phyloP scores from a whole-genome alignment of 1,140 invertebrate species.

The Battus philenor region DNA sequence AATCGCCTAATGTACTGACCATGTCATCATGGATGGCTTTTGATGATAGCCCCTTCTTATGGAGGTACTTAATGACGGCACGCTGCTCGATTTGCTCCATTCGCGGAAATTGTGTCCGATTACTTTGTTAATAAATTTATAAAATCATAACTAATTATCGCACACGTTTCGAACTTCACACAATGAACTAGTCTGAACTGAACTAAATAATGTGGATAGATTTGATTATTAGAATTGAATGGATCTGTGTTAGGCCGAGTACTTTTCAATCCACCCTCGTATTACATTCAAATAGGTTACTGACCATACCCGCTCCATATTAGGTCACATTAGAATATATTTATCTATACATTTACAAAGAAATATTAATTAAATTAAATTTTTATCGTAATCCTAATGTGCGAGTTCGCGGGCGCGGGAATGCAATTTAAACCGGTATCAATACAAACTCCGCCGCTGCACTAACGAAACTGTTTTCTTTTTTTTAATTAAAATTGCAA shows the following conservation, averaged over 20 bases:
- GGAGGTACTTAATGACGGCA: constrained; percentile 18
- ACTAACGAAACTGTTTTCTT: no score
- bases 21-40: constrained; percentile 12
- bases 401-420: no score
- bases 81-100: constrained; percentile 7
- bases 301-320: no score
- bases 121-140: constrained; percentile 12
- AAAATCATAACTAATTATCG: constrained; percentile 10
- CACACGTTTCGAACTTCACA: constrained; percentile 13
- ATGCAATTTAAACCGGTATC: no score
- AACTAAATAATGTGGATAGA: constrained; percentile 14
- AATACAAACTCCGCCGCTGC: no score
- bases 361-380: no score
- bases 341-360: no score
- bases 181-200: constrained; percentile 12
- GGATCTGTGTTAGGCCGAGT: constrained; percentile 15
- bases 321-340: no score
- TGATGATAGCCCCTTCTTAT: constrained; percentile 11
- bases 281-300: no score
- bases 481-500: no score
- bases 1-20: constrained; percentile 9
- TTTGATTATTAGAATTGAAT: constrained; percentile 16
- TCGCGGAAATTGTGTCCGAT: constrained; percentile 9
- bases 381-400: no score
- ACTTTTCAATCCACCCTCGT: constrained; percentile 4